Conservation (phyloP, 2,797 vertebrate species). For the Notolabrus celidotus region DNA sequence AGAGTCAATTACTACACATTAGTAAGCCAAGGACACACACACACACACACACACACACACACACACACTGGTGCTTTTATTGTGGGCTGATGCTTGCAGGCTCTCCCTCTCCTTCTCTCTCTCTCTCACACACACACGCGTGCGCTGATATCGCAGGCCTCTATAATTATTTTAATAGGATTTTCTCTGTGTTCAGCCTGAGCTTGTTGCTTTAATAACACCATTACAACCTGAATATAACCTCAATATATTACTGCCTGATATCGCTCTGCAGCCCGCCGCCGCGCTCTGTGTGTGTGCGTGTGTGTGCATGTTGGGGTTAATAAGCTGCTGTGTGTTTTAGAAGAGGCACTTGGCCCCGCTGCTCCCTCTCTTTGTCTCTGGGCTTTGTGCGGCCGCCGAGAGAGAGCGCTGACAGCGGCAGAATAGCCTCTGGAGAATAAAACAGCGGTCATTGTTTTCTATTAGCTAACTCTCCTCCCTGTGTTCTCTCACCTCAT, state of each 20-base stretch:
- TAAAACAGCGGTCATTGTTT: conserved; percentile 82
- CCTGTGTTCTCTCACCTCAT: conserved; percentile 57
- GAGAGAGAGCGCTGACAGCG: conserved; percentile 75
- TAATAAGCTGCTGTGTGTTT: conserved; percentile 81
- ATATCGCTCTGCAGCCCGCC: conserved; percentile 61
- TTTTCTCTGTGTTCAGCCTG: conserved; percentile 79
- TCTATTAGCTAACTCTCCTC: conserved; percentile 81
- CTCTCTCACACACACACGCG: conserved; percentile 52
- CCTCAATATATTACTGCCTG: conserved; percentile 78
- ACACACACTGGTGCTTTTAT: conserved; percentile 35
- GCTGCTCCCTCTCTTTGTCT: conserved; percentile 78
- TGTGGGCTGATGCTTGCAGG: conserved; percentile 41
- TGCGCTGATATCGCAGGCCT: conserved; percentile 53
- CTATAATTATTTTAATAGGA: conserved; percentile 84
- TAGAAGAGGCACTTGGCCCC: conserved; percentile 78
- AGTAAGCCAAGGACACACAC: conserved; percentile 79
- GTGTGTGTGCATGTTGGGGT: conserved; percentile 76
- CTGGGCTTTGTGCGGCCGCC: conserved; percentile 51
- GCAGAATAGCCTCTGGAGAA: conserved; percentile 79
- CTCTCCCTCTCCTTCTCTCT: conserved; percentile 30
- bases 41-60: conserved; percentile 45
- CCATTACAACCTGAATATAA: conserved; percentile 83
- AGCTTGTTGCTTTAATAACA: conserved; percentile 84
- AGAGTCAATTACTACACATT: conserved; percentile 97
- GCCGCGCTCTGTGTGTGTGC: conserved; percentile 48